Percentiles rank a stretch among this genome's conserved stretches.
Evolutionary conservation across 2,888 invertebrate genomes (phyloP).

Genomic region (Palloptera scutellata): DNA sequence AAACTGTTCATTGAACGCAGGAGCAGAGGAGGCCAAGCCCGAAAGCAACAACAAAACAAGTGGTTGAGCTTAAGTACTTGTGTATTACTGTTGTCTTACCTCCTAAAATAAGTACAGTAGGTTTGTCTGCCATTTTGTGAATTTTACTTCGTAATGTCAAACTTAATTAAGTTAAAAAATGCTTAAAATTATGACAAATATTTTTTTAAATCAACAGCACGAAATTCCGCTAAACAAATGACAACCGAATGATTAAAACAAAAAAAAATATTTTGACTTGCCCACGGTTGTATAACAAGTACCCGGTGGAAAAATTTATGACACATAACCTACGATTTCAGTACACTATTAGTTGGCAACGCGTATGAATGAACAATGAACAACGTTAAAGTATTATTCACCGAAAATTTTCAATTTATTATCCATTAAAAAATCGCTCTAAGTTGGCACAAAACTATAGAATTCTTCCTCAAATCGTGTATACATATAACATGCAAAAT

Average conservation of each 20-base stretch:
- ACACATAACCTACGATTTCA: no score
- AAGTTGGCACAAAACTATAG: no score
- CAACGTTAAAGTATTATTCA: no score
- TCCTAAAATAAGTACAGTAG: constrained; percentile 62
- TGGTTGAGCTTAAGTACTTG: constrained; percentile 13
- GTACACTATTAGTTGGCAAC: no score
- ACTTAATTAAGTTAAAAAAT: constrained; percentile 6
- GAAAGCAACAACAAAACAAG: constrained; percentile 25
- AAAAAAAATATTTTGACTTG: background rate
- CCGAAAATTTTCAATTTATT: no score
- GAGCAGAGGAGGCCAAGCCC: no score
- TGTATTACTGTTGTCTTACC: constrained; percentile 53
- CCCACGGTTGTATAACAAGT: constrained; percentile 11
- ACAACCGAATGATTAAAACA: constrained; percentile 19
- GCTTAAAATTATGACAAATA: constrained; percentile 28
- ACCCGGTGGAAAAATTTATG: no score
- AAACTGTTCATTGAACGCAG: no score
- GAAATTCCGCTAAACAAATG: constrained; percentile 30
- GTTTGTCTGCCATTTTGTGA: constrained; percentile 56
- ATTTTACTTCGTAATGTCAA: constrained; percentile 25
- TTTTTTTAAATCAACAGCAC: constrained; percentile 33
- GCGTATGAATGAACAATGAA: no score
- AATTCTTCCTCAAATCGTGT: no score
- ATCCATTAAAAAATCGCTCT: no score
- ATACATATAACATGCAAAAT: no score